These are phyloP conservation scores for Girardia tigrina DNA, from an alignment of 2,888 invertebrate species.

Conservation along the genomic window DNA sequence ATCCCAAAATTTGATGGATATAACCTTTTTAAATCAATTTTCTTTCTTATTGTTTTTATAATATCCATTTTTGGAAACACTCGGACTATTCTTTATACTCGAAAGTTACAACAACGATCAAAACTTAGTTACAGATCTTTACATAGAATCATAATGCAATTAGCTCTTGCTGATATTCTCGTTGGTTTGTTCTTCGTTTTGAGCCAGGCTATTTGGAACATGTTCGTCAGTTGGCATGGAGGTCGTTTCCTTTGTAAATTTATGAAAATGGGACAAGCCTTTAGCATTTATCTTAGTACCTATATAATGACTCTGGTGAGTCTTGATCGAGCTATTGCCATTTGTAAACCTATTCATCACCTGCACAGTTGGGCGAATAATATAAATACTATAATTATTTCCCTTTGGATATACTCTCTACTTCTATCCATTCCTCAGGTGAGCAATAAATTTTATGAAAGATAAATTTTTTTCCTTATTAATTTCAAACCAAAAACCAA, in stretches of 20 bases:
- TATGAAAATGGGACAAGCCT: conserved; percentile 64
- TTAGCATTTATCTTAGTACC: conserved; percentile 65
- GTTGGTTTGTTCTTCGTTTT: conserved; percentile 68
- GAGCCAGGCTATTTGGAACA: conserved; percentile 68
- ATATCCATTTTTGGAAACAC: conserved; percentile 12
- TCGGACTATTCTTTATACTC: background rate
- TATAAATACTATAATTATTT: conserved; percentile 54
- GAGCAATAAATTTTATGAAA: too few relatives aligned
- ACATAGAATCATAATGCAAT: conserved; percentile 58
- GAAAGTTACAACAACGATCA: background rate
- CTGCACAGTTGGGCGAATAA: conserved; percentile 54
- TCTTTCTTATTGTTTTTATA: background rate
- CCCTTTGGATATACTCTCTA: conserved; percentile 63
- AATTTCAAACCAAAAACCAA: too few relatives aligned
- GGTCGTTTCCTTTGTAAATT: conserved; percentile 65
- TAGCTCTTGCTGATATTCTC: conserved; percentile 68
- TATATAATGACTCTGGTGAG: conserved; percentile 69
- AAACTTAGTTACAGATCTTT: background rate
- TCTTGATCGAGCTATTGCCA: conserved; percentile 63
- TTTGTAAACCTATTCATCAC: conserved; percentile 60
- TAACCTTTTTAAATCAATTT: background rate
- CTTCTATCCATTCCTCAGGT: conserved; percentile 70
- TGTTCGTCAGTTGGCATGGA: conserved; percentile 66
- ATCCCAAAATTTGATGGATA: background rate
- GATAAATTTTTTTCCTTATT: too few relatives aligned